These are phyloP conservation scores for Drosophila siamana DNA, from an alignment of 2,888 invertebrate genomes.

Conservation along the genomic window DNA sequence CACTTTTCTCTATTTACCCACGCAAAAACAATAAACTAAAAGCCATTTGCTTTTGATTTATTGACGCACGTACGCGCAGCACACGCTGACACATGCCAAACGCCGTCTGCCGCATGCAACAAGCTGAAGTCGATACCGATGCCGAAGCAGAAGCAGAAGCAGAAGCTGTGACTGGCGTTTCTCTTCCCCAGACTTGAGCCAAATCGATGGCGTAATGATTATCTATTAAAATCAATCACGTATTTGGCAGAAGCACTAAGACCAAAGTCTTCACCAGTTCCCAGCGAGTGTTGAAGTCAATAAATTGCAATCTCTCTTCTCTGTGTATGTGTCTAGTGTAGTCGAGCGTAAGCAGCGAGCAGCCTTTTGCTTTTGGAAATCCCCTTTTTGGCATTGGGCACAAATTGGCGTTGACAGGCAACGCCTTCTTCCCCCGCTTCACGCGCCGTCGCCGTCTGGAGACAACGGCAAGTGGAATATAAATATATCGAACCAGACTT, in stretches of 20 bases:
- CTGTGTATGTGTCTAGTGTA: slow-evolving; percentile 9
- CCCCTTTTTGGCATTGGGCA: slow-evolving; percentile 50
- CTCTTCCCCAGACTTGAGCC: slow-evolving; percentile 52
- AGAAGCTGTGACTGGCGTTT: slow-evolving; percentile 13
- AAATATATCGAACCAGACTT: slow-evolving; percentile 78
- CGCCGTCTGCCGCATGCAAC: slow-evolving; percentile 41
- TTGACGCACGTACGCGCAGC: slow-evolving; percentile 67
- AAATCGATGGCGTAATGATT: slow-evolving; percentile 83
- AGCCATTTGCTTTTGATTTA: slow-evolving; percentile 78
- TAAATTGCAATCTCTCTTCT: slow-evolving; percentile 64
- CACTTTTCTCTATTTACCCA: slow-evolving; percentile 30
- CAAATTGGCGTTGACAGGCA: slow-evolving; percentile 56
- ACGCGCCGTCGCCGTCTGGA: slow-evolving; percentile 8
- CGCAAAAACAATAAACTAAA: slow-evolving; percentile 75
- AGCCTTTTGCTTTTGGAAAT: slow-evolving; percentile 35
- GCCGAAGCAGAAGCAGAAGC: too few species aligned
- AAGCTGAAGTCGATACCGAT: too few species aligned
- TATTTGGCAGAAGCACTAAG: slow-evolving; percentile 64
- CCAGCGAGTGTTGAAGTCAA: slow-evolving; percentile 74
- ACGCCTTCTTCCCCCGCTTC: slow-evolving; percentile 6
- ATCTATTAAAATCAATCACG: slow-evolving; percentile 84
- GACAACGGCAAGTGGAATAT: slow-evolving; percentile 74
- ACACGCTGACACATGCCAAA: slow-evolving; percentile 60
- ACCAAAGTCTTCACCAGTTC: slow-evolving; percentile 32
- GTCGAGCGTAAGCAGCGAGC: slow-evolving; percentile 28